Evolutionary conservation across 2,888 invertebrate species (phyloP), one percentile per base, ranked within the genome.

Genomic region (Ptychoptera albimana): DNA sequence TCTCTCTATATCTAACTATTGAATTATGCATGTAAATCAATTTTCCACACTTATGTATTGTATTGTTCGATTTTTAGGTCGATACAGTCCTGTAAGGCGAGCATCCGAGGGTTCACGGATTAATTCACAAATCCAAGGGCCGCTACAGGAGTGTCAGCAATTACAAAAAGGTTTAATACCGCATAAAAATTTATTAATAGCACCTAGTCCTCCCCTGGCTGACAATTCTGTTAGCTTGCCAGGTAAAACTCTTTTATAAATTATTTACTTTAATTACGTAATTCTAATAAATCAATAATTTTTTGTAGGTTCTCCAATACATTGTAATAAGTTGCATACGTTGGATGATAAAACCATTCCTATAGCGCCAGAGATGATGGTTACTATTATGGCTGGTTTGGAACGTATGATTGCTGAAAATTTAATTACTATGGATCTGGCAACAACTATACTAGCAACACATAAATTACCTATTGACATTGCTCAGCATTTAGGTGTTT

Each of bases 51-150:
- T n/a, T n/a, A n/a, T n/a, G n/a, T n/a, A n/a, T n/a, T n/a, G n/a
- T n/a, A n/a, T n/a, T n/a, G n/a, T n/a, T n/a, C n/a, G n/a, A 23
- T 5, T 23, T 23, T n/a, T 52, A 66, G 65, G 65, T 55, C 65
- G 92, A 14, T 93, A 87, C 61, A 91, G 91, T 50, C 93, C 92
- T 0, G 91, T 92, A 11, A 74, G 94, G 2, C 72, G 93, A 50
- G 89, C 91, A 8, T 85, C 84, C 48, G 93, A 93, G 49, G 66
- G 71, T 37, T 70, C 68, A 10, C 70, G 63, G 49, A 42, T 42
- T 12, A 42, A 42, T 42, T 70, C 63, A 43, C 75, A 65, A 59
- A 74, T 69, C 61, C 75, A 71, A 55, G 72, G 77, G 34, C 72
- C 84, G 31, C 77, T 84, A 52, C 81, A 83, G 57, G 84, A 85